A percentile compares a stretch with the other conserved stretches of the same genome.
Evolutionary conservation across 2,888 invertebrate genomes (phyloP).

Genomic region (Phorcus lineatus): DNA sequence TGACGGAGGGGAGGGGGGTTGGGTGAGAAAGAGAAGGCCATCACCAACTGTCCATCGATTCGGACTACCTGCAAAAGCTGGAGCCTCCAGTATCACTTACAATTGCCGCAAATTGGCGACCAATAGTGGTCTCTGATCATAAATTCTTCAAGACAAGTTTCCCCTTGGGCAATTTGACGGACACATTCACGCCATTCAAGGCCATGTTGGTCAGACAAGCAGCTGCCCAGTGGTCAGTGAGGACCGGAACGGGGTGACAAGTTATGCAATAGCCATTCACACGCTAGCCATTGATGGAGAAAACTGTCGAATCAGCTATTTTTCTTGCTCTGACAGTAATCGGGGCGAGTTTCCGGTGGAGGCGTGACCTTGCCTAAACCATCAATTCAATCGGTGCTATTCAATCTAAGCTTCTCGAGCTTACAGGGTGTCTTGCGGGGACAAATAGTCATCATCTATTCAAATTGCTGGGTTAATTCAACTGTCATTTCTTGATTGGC

Average conservation of each 20-base stretch:
- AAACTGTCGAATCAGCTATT: conserved; percentile 6
- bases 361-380: conserved; percentile 8
- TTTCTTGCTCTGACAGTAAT: conserved; percentile 17
- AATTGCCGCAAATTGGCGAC: neutral
- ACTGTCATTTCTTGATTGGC: conserved; percentile 1
- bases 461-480: conserved; percentile 1
- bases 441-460: conserved; percentile 3
- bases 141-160: neutral
- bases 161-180: neutral
- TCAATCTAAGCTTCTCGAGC: conserved; percentile 1
- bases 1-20: too few species aligned
- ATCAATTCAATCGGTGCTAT: neutral
- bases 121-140: neutral
- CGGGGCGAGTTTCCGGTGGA: conserved; percentile 15
- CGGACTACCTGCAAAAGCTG: too few species aligned
- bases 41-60: too few species aligned
- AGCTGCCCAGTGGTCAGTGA: conserved; percentile 7
- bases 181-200: neutral
- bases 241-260: conserved; percentile 14
- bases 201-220: neutral
- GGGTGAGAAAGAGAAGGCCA: too few species aligned
- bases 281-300: conserved; percentile 2
- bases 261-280: conserved; percentile 21
- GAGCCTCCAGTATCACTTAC: neutral
- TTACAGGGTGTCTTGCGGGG: neutral